Conservation (phyloP, 2,797 vertebrate genomes). For the Falco naumanni region DNA sequence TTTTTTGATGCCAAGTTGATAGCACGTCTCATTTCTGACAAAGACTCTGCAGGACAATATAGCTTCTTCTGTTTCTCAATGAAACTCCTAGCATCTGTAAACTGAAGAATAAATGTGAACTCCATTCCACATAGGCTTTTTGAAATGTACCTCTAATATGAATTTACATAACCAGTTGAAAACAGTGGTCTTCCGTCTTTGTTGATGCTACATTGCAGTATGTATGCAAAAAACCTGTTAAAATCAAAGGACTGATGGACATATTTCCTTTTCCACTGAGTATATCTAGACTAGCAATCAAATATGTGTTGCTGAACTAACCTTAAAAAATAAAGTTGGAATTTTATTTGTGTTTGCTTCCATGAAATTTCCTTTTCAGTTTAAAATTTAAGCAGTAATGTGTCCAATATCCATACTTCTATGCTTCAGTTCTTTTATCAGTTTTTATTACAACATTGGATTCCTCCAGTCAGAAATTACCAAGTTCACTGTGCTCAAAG, state of each 20-base stretch:
- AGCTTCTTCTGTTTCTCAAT: neutral
- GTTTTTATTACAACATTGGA: neutral
- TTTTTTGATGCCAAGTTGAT: neutral
- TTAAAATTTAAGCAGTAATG: neutral
- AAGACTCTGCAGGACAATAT: neutral
- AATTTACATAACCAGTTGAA: neutral
- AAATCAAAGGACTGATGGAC: neutral
- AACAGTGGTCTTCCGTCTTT: neutral
- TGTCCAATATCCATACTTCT: neutral
- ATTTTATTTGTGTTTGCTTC: neutral
- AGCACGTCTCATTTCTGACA: neutral
- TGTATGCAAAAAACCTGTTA: neutral
- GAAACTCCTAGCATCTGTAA: neutral
- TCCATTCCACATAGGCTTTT: neutral
- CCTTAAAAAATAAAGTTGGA: neutral
- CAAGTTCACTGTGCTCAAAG: neutral
- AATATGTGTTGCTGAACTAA: neutral
- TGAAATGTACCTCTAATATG: neutral
- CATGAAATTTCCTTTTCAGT: neutral
- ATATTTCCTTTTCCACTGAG: neutral
- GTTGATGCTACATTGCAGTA: neutral
- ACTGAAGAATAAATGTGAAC: neutral
- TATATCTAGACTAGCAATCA: neutral
- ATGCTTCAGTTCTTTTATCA: neutral
- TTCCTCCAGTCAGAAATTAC: neutral